These are phyloP conservation scores for Addax nasomaculatus DNA, from an alignment of 2,113 vertebrate species.

Conservation along the genomic window DNA sequence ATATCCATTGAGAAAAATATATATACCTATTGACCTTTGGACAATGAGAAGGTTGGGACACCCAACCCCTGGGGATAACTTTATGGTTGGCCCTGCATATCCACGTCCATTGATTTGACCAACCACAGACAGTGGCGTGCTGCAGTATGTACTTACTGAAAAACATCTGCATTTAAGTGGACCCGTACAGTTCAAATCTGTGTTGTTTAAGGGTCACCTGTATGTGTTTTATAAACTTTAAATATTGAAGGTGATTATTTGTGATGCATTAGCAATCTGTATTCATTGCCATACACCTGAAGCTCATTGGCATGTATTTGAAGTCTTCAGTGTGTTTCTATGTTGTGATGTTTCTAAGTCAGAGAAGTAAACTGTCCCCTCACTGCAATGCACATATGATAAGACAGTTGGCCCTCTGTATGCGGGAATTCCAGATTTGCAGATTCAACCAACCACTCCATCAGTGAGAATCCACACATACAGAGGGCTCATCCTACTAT, in stretches of 20 bases:
- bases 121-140: background rate
- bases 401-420: background rate
- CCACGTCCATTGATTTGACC: background rate
- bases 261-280: background rate
- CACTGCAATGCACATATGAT: background rate
- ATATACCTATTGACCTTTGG: background rate
- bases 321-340: background rate
- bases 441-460: background rate
- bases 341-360: background rate
- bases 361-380: background rate
- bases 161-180: background rate
- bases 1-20: background rate
- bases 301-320: background rate
- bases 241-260: background rate
- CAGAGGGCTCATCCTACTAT: background rate
- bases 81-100: background rate
- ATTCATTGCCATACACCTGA: background rate
- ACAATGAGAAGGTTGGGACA: background rate
- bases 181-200: background rate
- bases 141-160: background rate
- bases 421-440: fast-evolving
- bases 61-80: background rate
- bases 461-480: background rate
- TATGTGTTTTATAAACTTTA: background rate
- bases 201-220: background rate